Conservation (phyloP, 2,797 vertebrate genomes). For the Arctocebus calabarensis region DNA sequence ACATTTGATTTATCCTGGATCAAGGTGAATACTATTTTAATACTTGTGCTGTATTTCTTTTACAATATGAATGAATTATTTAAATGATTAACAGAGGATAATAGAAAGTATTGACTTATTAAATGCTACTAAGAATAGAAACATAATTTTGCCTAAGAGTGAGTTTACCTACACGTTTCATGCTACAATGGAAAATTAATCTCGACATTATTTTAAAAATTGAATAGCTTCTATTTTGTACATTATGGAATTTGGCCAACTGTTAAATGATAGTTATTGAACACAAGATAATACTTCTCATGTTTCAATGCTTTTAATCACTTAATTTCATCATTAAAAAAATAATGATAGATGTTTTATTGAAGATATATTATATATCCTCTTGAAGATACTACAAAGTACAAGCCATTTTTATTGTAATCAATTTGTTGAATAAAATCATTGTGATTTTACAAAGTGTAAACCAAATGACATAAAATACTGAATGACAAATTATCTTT, state of each 20-base stretch:
- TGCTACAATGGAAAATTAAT: not conserved
- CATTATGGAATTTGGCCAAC: not conserved
- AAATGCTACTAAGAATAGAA: not conserved
- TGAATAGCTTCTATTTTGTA: not conserved
- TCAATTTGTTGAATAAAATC: not conserved
- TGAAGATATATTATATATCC: not conserved
- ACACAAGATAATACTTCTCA: not conserved
- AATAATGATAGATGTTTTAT: not conserved
- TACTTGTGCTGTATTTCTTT: not conserved
- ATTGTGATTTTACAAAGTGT: not conserved
- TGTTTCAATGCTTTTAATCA: not conserved
- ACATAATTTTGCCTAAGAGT: not conserved
- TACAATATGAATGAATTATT: not conserved
- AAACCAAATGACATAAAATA: not conserved
- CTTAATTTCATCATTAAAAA: not conserved
- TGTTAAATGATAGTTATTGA: not conserved
- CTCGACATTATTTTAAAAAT: not conserved
- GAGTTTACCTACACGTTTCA: not conserved
- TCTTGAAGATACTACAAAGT: not conserved
- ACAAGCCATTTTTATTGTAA: not conserved
- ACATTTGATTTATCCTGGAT: not conserved
- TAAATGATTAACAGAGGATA: not conserved
- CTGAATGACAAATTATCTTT: constrained; percentile 16
- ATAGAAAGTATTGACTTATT: not conserved
- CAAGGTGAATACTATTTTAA: not conserved